Percentiles rank a stretch among this genome's conserved stretches.
Evolutionary conservation across 2,797 vertebrate genomes (phyloP).

Genomic region (Myotis findleyi): DNA sequence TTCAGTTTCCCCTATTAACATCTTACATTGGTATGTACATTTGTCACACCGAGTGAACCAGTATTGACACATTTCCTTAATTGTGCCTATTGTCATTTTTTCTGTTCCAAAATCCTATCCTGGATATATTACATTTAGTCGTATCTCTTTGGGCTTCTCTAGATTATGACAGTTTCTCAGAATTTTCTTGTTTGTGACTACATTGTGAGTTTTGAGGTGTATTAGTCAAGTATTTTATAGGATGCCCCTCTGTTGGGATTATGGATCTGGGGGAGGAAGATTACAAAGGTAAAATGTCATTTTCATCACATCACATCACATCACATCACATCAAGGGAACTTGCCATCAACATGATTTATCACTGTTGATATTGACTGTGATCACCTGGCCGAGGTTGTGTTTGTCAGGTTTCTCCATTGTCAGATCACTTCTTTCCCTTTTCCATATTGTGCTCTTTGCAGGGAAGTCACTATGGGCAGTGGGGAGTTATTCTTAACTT

Average conservation of each 20-base stretch:
- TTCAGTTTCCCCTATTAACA: background rate
- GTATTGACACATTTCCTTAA: background rate
- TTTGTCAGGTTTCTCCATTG: conserved; percentile 2
- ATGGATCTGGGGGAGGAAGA: background rate
- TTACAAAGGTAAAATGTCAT: background rate
- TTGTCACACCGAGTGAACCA: background rate
- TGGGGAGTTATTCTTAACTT: background rate
- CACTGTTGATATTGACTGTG: background rate
- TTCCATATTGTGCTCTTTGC: background rate
- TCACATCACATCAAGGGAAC: background rate
- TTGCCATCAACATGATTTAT: background rate
- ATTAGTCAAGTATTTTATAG: conserved; percentile 6
- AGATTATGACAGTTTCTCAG: background rate
- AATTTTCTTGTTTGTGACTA: background rate
- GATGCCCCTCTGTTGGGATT: background rate
- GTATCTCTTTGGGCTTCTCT: background rate
- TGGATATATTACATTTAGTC: background rate
- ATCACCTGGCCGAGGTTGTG: background rate
- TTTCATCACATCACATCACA: background rate
- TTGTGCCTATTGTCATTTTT: background rate
- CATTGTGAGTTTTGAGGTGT: background rate
- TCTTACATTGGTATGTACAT: background rate
- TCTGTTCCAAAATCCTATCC: background rate
- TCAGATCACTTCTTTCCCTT: background rate
- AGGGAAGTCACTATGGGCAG: conserved; percentile 1